Evolutionary conservation across 2,888 invertebrate genomes (phyloP).

Genomic region (Congeria kusceri): DNA sequence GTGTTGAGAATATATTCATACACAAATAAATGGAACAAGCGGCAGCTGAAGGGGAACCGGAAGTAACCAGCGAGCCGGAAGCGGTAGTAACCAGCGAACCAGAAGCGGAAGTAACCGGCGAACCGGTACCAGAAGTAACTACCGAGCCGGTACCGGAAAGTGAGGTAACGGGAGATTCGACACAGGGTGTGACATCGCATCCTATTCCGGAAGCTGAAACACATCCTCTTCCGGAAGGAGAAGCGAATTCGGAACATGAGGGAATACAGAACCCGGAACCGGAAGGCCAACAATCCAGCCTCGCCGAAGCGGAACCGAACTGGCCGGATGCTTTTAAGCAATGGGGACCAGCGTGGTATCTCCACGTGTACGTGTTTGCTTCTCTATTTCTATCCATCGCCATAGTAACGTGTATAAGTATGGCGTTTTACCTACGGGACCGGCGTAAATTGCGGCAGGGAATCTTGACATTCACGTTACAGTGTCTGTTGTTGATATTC

Average conservation of each 20-base stretch:
- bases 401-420: constrained; percentile 47
- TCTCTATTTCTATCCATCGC: constrained; percentile 54
- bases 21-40: too few relatives aligned
- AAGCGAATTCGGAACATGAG: constrained; percentile 42
- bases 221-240: constrained; percentile 49
- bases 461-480: constrained; percentile 68
- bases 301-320: constrained; percentile 72
- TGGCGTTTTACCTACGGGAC: constrained; percentile 51
- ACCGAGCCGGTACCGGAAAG: neutral
- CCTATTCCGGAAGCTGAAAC: constrained; percentile 27
- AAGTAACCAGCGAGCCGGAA: too few relatives aligned
- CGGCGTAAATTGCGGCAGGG: constrained; percentile 43
- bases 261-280: constrained; percentile 19
- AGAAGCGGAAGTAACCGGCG: neutral
- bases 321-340: constrained; percentile 66
- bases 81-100: neutral
- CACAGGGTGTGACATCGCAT: constrained; percentile 16
- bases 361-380: constrained; percentile 72
- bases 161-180: neutral
- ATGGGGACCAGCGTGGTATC: constrained; percentile 74
- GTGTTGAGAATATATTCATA: too few relatives aligned
- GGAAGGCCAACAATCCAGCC: constrained; percentile 20
- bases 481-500: constrained; percentile 68
- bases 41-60: too few relatives aligned
- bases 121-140: neutral